Evolutionary conservation across 2,888 invertebrate species (phyloP), one percentile per base, ranked within the genome.

Genomic region (Pseudoips prasinana): DNA sequence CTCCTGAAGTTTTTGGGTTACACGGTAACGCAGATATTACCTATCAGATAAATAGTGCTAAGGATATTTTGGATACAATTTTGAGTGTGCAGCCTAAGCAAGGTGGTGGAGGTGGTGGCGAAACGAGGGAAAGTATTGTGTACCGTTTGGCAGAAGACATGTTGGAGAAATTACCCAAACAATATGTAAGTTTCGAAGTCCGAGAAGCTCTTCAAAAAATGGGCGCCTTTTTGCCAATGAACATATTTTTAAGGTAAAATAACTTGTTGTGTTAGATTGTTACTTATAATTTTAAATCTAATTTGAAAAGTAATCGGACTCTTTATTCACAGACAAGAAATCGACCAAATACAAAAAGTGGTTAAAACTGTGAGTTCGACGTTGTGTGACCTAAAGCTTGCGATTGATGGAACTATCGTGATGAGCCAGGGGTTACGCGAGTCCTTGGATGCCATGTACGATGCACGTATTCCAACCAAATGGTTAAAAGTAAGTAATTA

Each of bases 61-160:
- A 96, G 84, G 95, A 93, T 51, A 98, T 98, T 67, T 90, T 98
- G 62, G 96, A 97, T 67, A 97, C 97, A 0, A 98, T 98, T 61
- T 90, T 98, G 23, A 97, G 93, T 72, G 98, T 98, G n/a, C 98
- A 98, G 69, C 98, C 98, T 0, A 98, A 98, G 71, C 98, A 98
- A 86, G 95, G 97, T 3, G 96, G 96, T 0, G 92, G 93, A 9
- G 94, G 94, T 41, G 96, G 96, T 0, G 97, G 98, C 0, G 98
- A 98, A 86, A 96, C 96, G 0, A 91, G 98, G 55, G 98, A 98
- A 80, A 94, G 93, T 55, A 94, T 97, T 25, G 98, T 98, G 2
- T 97, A 97, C 80, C 92, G 94, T 58, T 89, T 98, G 58, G 97
- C 98, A 4, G 95, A 96, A 58, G 98, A 98, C 66, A 98, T 98